A percentile compares a stretch with the other conserved stretches of the same genome.
Conservation (phyloP, 2,797 vertebrate species). For the Liparis tanakae region DNA sequence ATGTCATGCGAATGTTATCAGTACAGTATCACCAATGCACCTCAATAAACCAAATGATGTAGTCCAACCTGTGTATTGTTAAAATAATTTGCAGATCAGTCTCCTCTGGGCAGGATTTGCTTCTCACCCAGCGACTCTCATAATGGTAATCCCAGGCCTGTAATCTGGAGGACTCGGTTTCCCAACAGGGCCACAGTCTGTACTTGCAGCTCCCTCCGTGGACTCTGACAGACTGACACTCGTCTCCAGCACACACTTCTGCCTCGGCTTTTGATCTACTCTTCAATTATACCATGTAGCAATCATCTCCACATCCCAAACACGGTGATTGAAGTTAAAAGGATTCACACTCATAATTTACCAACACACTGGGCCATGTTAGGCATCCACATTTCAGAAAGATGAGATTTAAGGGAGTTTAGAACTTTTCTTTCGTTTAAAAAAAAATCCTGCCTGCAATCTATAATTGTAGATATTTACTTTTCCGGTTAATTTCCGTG, state of each 20-base stretch:
- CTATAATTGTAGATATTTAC: conserved; percentile 49
- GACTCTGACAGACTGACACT: conserved; percentile 57
- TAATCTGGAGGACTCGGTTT: conserved; percentile 64
- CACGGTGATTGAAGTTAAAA: conserved; percentile 76
- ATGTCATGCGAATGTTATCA: neutral
- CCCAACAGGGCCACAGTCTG: conserved; percentile 44
- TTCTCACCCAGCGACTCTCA: conserved; percentile 35
- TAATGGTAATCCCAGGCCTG: conserved; percentile 63
- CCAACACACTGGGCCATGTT: conserved; percentile 44
- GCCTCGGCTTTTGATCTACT: conserved; percentile 76
- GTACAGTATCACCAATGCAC: neutral
- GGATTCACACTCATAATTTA: conserved; percentile 74
- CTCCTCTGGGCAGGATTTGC: conserved; percentile 16
- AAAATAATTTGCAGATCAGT: conserved; percentile 33
- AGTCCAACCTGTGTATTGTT: neutral
- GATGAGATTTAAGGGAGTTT: conserved; percentile 46
- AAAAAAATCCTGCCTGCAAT: conserved; percentile 19
- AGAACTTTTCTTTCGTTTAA: conserved; percentile 5
- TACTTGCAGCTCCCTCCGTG: conserved; percentile 38
- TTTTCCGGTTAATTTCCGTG: conserved; percentile 46
- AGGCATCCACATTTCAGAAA: conserved; percentile 44
- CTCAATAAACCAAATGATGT: neutral
- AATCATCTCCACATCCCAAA: conserved; percentile 76
- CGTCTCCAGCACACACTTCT: conserved; percentile 61
- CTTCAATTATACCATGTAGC: conserved; percentile 82